A percentile compares a stretch with the other conserved stretches of the same genome.
phyloP scores from a whole-genome alignment of 2,797 vertebrate species.

The Sitta carolinensis region DNA sequence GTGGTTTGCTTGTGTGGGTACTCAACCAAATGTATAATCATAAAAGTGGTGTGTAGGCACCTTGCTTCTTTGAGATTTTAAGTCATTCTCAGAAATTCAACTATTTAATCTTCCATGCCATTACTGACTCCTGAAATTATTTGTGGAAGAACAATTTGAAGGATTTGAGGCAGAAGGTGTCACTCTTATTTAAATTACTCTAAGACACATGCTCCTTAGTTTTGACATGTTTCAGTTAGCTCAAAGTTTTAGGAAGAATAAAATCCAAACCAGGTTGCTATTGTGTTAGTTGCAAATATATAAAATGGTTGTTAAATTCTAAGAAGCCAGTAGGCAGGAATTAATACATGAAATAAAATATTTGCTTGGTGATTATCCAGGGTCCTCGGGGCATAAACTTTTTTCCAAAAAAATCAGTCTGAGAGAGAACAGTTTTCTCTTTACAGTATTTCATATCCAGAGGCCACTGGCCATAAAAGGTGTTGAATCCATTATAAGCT shows the following conservation, averaged over 20 bases:
- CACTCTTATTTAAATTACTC: neutral
- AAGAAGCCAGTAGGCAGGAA: neutral
- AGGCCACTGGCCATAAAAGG: neutral
- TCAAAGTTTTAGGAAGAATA: neutral
- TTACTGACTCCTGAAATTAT: neutral
- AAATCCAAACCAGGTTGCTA: neutral
- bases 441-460: neutral
- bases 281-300: neutral
- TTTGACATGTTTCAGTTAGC: neutral
- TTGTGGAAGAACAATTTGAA: neutral
- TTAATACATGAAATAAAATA: neutral
- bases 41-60: neutral
- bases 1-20: neutral
- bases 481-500: neutral
- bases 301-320: neutral
- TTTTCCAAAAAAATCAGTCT: neutral
- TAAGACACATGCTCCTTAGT: neutral
- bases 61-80: neutral
- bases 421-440: neutral
- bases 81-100: neutral
- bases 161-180: neutral
- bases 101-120: neutral
- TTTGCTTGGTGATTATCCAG: neutral
- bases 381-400: neutral
- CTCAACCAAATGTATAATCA: neutral